These are phyloP conservation scores for Ctenochaetus hawaiiensis DNA, from an alignment of 2,797 vertebrate genomes.

Conservation along the genomic window DNA sequence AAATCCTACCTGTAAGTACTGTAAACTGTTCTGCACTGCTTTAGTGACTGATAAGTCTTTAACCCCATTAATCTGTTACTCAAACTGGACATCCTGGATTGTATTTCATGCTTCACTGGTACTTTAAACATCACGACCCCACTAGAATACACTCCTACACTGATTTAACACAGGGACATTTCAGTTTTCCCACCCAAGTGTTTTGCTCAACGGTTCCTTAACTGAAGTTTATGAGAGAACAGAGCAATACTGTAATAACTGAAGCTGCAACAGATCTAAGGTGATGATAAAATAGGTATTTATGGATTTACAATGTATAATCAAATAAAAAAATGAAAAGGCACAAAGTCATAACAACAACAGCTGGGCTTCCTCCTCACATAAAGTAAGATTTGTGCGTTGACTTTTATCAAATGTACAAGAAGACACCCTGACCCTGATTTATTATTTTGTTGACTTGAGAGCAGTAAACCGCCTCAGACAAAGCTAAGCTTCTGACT, in stretches of 20 bases:
- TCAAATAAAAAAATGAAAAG: neutral
- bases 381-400: neutral
- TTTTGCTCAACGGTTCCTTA: neutral
- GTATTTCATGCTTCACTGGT: neutral
- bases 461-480: constrained; percentile 1
- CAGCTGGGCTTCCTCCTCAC: neutral
- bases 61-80: neutral
- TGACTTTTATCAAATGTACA: neutral
- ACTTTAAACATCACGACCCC: neutral
- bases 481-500: neutral
- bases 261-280: neutral
- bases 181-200: neutral
- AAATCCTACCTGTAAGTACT: neutral
- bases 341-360: neutral
- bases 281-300: neutral
- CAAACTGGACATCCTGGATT: neutral
- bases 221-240: neutral
- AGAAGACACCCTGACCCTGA: neutral
- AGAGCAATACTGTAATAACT: neutral
- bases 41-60: no score
- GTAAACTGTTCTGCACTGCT: no score
- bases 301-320: neutral
- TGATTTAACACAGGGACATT: neutral
- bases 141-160: neutral
- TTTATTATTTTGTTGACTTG: constrained; percentile 2